Evolutionary conservation across 2,888 invertebrate species (phyloP).

Genomic region (Diaperis boleti): DNA sequence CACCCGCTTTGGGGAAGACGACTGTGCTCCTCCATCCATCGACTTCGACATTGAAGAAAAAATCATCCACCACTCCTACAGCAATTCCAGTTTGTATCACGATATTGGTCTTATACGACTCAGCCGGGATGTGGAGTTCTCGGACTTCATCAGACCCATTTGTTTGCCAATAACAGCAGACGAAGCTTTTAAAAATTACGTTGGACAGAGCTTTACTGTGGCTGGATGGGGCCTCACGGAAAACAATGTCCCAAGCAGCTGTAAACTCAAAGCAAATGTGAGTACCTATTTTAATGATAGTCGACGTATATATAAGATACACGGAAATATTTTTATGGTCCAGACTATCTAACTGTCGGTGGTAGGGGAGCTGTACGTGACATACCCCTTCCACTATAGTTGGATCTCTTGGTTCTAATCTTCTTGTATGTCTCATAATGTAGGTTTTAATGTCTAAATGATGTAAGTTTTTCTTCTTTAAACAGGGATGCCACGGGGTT

Average conservation of each 20-base stretch:
- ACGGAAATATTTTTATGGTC: too few relatives aligned
- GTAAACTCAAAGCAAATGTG: conserved; percentile 68
- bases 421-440: too few relatives aligned
- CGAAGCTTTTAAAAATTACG: conserved; percentile 62
- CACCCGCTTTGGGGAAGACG: background rate
- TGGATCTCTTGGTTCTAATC: too few relatives aligned
- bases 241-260: conserved; percentile 64
- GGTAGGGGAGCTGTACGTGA: too few relatives aligned
- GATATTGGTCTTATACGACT: conserved; percentile 82
- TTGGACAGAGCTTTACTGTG: conserved; percentile 66
- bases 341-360: too few relatives aligned
- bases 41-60: background rate
- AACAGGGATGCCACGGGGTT: too few relatives aligned
- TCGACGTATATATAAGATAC: background rate
- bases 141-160: conserved; percentile 72
- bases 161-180: conserved; percentile 68
- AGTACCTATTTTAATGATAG: conserved; percentile 37
- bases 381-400: too few relatives aligned
- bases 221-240: conserved; percentile 79
- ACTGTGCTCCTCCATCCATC: background rate
- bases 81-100: conserved; percentile 67
- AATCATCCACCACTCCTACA: background rate
- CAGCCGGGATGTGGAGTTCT: conserved; percentile 47
- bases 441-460: too few relatives aligned
- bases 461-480: too few relatives aligned